Evolutionary conservation across 1,140 invertebrate species (phyloP).

Genomic region (Bathynomus jamesi): DNA sequence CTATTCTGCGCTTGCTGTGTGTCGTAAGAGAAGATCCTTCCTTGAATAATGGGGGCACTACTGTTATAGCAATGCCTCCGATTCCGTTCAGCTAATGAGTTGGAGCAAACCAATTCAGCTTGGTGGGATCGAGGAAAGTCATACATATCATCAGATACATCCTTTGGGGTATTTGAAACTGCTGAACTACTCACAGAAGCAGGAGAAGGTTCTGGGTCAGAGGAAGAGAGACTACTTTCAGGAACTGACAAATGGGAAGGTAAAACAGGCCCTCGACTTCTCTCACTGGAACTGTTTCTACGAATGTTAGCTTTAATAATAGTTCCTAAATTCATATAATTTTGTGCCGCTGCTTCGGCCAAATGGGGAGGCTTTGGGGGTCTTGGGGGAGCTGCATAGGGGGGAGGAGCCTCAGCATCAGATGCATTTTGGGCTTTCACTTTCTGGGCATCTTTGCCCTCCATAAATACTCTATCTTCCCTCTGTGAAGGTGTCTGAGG

Average conservation of each 20-base stretch:
- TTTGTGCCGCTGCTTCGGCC: conserved; percentile 44
- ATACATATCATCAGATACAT: conserved; percentile 55
- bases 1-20: conserved; percentile 24
- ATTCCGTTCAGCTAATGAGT: conserved; percentile 38
- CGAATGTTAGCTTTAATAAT: conserved; percentile 16
- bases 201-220: conserved; percentile 33
- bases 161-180: conserved; percentile 19
- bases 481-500: conserved; percentile 2
- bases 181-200: conserved; percentile 25
- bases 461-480: conserved; percentile 1
- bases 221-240: conserved; percentile 17
- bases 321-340: conserved; percentile 49
- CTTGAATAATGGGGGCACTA: conserved; percentile 53
- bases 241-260: conserved; percentile 13
- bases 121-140: conserved; percentile 63
- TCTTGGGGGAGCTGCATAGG: conserved; percentile 54
- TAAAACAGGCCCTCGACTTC: conserved; percentile 15
- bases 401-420: conserved; percentile 34
- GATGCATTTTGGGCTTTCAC: not conserved
- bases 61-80: conserved; percentile 62
- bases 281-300: conserved; percentile 21
- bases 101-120: conserved; percentile 40
- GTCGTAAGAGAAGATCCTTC: conserved; percentile 37
- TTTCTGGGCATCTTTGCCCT: conserved; percentile 2
- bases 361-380: conserved; percentile 65